Base-by-base conservation (phyloP, 2,113 vertebrate genomes). In the Phylloscopus trochilus region DNA sequence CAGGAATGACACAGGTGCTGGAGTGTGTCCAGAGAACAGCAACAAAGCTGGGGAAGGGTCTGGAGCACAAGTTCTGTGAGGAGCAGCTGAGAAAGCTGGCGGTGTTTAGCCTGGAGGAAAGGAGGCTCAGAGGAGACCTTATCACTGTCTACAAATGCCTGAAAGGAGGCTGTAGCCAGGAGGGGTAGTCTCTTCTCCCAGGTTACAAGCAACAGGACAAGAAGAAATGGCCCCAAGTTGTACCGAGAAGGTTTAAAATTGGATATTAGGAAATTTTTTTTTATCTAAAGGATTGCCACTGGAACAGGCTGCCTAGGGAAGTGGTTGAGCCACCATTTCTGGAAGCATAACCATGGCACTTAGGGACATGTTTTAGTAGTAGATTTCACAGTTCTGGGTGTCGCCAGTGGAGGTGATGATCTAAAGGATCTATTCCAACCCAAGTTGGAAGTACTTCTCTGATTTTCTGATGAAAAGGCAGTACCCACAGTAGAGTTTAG, bases 351-450 rank as follows among this genome's bases (percentile, higher is more conserved):
- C 30, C 24, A 15, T 41, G 39, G 11, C 16, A 53, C 24, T n/a
- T 21, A n/a, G 17, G 30, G n/a, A 39, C 20, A 39, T 26, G 24
- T 18, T 75, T 53, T 39, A 75, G 24, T 30, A n/a, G 16, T 7
- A 15, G 33, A 41, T 15, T 67, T 78, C 7, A 23, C 4, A 39
- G 46, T 58, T 33, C 13, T 70, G 43, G 21, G 11, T 72, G 33
- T 53, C 1, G 3, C 0, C 0, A 0, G 16, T 67, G 63, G 22
- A 67, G 26, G 0, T 22, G 16, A 28, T 64, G 51, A 41, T 56
- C 37, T 68, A 31, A 70, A 66, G 22, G 5, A 10, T n/a, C 39
- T 82, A 62, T 89, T 74, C 46, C 28, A 41, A 30, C 5, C 35
- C 27, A 27, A 52, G 44, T 20, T 46, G 44, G 44, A 46, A 46